Evolutionary conservation across 2,113 vertebrate species (phyloP).

Genomic region (Lampris incognitus): DNA sequence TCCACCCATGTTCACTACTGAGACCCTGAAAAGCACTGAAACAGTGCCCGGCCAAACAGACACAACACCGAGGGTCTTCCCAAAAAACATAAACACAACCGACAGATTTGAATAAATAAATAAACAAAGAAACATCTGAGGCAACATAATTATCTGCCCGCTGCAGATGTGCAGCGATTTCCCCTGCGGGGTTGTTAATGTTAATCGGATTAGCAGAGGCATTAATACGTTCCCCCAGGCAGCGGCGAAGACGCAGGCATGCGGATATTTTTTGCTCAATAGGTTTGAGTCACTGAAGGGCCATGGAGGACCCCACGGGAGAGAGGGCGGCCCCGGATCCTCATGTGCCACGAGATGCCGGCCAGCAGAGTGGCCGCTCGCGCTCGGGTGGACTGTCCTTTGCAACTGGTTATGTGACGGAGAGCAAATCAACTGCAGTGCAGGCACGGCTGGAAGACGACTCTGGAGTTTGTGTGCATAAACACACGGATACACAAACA

Average conservation of each 20-base stretch:
- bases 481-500: no score
- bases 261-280: conserved; percentile 69
- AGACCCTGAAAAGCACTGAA: conserved; percentile 32
- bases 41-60: conserved; percentile 15
- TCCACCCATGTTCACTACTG: conserved; percentile 42
- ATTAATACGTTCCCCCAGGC: conserved; percentile 78
- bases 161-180: conserved; percentile 80
- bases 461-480: no score
- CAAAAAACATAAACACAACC: conserved; percentile 40
- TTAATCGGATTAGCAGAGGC: conserved; percentile 83
- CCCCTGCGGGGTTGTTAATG: conserved; percentile 78
- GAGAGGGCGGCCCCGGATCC: conserved; percentile 44
- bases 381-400: conserved; percentile 39
- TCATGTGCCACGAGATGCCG: conserved; percentile 19
- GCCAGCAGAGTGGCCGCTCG: conserved; percentile 9
- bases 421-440: no score
- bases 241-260: conserved; percentile 59
- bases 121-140: conserved; percentile 73
- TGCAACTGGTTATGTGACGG: neutral
- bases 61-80: conserved; percentile 37
- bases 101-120: conserved; percentile 47
- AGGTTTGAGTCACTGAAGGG: conserved; percentile 67
- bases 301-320: conserved; percentile 44
- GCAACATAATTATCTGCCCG: conserved; percentile 78
- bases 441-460: no score